Base-by-base conservation (phyloP, 2,888 invertebrate species). In the Polietes domitor region DNA sequence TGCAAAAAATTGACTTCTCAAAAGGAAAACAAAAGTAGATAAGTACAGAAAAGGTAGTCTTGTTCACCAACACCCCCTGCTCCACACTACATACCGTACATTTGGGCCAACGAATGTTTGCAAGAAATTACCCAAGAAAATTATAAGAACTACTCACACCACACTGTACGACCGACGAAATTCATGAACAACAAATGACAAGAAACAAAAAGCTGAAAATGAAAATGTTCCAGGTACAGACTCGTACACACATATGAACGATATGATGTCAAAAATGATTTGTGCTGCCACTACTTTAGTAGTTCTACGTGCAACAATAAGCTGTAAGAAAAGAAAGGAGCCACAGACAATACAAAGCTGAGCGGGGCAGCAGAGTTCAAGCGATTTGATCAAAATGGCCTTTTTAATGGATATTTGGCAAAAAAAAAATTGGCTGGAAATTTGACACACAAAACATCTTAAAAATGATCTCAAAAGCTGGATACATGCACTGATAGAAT, bases 101-200 rank as follows among this genome's bases (percentile, higher is more conserved):
- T 37, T 37, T 37, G n/a, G 12, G 47, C 15, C 37, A 37, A 3
- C 47, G 47, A 53, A 19, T 53, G 21, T 53, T 53, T 53, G 7
- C 53, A 53, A 53, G 21, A 53, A 53, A 53, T 53, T 53, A 53
- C 53, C 24, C 19, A 19, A 53, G 53, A 53, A 53, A 53, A 53
- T 53, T 53, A 53, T 53, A 21, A 53, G 21, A 21, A 50, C 9
- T 17, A 50, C 21, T 12, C 47, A 4, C 47, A n/a, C 47, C n/a
- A n/a, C 47, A 47, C 37, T 37, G 6, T n/a, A 47, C n/a, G n/a
- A 47, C n/a, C 15, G 47, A 47, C 47, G n/a, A n/a, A 47, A 47
- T 2, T 47, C 47, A 47, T 37, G 47, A n/a, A 9, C 12, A n/a
- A 47, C n/a, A 47, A n/a, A 12, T n/a, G 47, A n/a, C n/a, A n/a